A percentile compares a stretch with the other conserved stretches of the same genome.
Evolutionary conservation across 2,888 invertebrate species (phyloP).

Genomic region (Cantharis rustica): DNA sequence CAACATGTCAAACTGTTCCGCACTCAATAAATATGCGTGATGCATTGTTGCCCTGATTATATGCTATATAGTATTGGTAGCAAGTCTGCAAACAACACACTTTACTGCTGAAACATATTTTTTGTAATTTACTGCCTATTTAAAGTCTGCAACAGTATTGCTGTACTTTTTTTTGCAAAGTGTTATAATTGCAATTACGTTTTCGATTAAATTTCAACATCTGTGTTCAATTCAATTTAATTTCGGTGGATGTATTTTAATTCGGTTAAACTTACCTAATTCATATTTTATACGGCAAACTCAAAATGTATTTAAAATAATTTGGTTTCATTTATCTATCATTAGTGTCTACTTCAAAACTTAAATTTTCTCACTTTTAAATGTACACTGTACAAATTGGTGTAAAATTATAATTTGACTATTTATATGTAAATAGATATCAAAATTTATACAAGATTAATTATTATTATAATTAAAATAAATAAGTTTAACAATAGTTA

Average conservation of each 20-base stretch:
- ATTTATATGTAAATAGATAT: background rate
- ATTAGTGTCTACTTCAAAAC: background rate
- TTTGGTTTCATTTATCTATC: background rate
- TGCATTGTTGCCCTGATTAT: constrained; percentile 33
- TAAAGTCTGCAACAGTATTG: background rate
- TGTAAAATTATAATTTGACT: background rate
- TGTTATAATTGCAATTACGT: constrained; percentile 13
- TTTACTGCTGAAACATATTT: constrained; percentile 3
- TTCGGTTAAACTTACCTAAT: constrained; percentile 2
- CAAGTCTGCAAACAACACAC: constrained; percentile 14
- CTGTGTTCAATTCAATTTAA: constrained; percentile 7
- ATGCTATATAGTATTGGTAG: constrained; percentile 25
- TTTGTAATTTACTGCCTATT: constrained; percentile 3
- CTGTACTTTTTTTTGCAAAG: background rate
- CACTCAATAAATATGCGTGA: constrained; percentile 39
- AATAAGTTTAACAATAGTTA: background rate
- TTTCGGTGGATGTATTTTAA: constrained; percentile 9
- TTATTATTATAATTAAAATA: background rate
- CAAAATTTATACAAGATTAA: background rate
- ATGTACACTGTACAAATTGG: background rate
- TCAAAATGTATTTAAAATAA: background rate
- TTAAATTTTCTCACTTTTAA: background rate
- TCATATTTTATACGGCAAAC: background rate
- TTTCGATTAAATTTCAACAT: constrained; percentile 9
- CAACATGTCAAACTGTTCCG: constrained; percentile 39